Evolutionary conservation across 2,113 vertebrate species (phyloP), one percentile per base, ranked within the genome.

Genomic region (Hepsetus odoe): DNA sequence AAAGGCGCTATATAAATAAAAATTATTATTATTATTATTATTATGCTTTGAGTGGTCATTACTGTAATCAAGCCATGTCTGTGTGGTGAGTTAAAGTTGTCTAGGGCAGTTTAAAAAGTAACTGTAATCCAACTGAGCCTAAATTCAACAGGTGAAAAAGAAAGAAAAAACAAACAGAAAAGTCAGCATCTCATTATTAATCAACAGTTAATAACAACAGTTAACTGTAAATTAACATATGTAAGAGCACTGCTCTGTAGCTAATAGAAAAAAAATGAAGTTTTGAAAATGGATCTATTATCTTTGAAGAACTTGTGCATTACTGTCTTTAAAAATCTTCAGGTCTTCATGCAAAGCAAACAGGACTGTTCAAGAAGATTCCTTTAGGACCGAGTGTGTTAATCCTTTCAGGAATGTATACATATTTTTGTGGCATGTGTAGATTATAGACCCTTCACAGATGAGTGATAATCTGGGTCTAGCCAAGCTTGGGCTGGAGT

Each of bases 381-480:
- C 61, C 35, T 65, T 38, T n/a, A 65, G 35, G 33, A 38, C 35
- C 61, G n/a, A 65, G 11, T 38, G 22, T 20, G 51, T n/a, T 18
- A 64, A 64, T 64, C 59, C 32, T 38, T 20, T 9, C 12, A 13
- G 18, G 16, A 72, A 26, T 44, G 35, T 56, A 35, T 22, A 64
- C 33, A 38, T 65, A 22, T 65, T 38, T 55, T 33, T 28, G 22
- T 75, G n/a, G 26, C 55, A 35, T 51, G 30, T 65, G 68, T 79
- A 33, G 61, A 79, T 44, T 49, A 64, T 70, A 24, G 38, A 65
- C 28, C n/a, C 40, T 40, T 66, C 22, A 67, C 26, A 73, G 69
- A 68, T 24, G n/a, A 72, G n/a, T 65, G 16, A 73, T 62, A 42
- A 67, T 65, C 61, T 64, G 33, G 59, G 28, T 69, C n/a, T 58